Percentiles rank a stretch among this genome's conserved stretches.
Evolutionary conservation across 1,140 invertebrate genomes (phyloP).

Genomic region (Drosophila guanche): DNA sequence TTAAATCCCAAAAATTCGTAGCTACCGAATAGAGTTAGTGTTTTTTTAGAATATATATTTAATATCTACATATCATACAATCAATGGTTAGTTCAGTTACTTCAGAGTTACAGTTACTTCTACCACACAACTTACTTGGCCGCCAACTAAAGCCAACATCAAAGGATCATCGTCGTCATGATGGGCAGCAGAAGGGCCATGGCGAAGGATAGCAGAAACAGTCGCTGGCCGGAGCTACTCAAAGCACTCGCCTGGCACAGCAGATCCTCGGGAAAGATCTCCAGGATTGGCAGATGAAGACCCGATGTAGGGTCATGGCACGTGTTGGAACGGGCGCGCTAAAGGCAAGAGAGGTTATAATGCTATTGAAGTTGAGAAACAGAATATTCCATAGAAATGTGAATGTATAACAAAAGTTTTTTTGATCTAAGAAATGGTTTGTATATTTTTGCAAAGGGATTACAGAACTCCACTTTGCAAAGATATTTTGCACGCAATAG

Average conservation of each 20-base stretch:
- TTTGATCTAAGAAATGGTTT: neutral
- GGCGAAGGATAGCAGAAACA: slow-evolving; percentile 74
- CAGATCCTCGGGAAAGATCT: slow-evolving; percentile 89
- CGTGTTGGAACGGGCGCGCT: slow-evolving; percentile 85
- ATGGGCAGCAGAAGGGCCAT: slow-evolving; percentile 65
- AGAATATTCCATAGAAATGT: no score
- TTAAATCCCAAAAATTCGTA: slow-evolving; percentile 63
- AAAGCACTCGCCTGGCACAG: slow-evolving; percentile 90
- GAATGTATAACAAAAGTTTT: neutral
- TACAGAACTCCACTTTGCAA: neutral
- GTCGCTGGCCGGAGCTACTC: slow-evolving; percentile 85
- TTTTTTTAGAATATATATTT: slow-evolving; percentile 49
- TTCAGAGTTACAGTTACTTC: slow-evolving; percentile 9
- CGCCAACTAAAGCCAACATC: slow-evolving; percentile 68
- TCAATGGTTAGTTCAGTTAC: slow-evolving; percentile 22
- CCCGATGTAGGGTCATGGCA: slow-evolving; percentile 87
- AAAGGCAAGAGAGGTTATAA: neutral
- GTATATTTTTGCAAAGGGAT: neutral
- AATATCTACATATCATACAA: slow-evolving; percentile 71
- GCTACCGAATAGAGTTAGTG: slow-evolving; percentile 51
- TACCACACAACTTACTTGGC: slow-evolving; percentile 30
- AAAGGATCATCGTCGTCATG: slow-evolving; percentile 71
- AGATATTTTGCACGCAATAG: slow-evolving; percentile 1
- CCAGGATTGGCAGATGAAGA: slow-evolving; percentile 87
- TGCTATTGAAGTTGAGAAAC: neutral